phyloP scores from a whole-genome alignment of 2,113 vertebrate species.

The Ailuropoda melanoleuca region DNA sequence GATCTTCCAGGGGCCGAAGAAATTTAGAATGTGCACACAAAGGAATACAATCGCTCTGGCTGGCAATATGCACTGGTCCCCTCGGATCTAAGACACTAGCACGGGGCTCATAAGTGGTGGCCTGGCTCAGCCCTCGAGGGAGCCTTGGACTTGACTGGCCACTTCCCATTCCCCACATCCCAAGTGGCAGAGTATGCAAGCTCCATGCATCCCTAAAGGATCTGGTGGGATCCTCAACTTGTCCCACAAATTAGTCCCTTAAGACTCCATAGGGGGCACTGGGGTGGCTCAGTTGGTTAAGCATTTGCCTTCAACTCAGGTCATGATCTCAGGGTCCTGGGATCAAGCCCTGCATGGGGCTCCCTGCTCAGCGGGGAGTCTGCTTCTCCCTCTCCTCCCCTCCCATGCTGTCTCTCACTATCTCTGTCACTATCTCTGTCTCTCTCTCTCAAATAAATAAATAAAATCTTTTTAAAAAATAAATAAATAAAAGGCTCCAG shows the following conservation, averaged over 20 bases:
- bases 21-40: accelerated
- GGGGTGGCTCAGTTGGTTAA: not conserved
- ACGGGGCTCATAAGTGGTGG: accelerated
- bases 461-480: no score
- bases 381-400: no score
- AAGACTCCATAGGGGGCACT: not conserved
- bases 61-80: accelerated
- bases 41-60: not conserved
- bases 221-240: not conserved
- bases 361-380: no score
- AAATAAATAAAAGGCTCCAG: no score
- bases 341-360: no score
- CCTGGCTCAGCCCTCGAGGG: not conserved
- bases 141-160: accelerated
- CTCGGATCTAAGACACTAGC: not conserved
- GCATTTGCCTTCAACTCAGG: not conserved
- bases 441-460: no score
- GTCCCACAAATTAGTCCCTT: not conserved
- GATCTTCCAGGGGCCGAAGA: not conserved
- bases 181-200: not conserved
- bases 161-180: not conserved
- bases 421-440: no score
- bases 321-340: not conserved
- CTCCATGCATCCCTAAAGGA: not conserved
- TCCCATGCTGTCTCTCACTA: no score